Percentiles rank a stretch among this genome's conserved stretches.
Evolutionary conservation across 2,888 invertebrate genomes (phyloP).

Genomic region (Parnassius smintheus): DNA sequence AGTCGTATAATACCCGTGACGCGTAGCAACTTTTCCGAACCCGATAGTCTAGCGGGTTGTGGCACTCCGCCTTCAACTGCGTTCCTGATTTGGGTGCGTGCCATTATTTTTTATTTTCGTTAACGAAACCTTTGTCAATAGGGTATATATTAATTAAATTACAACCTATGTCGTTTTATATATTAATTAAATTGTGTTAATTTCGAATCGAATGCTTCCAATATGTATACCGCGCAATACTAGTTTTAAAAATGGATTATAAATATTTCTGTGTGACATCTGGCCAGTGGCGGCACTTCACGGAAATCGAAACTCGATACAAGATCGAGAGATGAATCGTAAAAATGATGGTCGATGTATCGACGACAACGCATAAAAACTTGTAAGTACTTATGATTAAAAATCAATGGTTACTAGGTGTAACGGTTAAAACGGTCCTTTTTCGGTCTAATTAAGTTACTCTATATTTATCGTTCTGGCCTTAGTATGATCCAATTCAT

Average conservation of each 20-base stretch:
- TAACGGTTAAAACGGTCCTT: too few relatives aligned
- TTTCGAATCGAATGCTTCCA: not conserved
- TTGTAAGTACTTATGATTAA: not conserved
- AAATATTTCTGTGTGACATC: slow-evolving; percentile 20
- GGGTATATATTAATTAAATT: slow-evolving; percentile 16
- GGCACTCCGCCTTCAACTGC: slow-evolving; percentile 34
- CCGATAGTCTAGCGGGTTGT: slow-evolving; percentile 32
- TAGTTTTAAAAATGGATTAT: slow-evolving; percentile 7
- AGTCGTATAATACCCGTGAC: slow-evolving; percentile 34
- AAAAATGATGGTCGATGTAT: slow-evolving; percentile 7
- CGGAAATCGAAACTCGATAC: slow-evolving; percentile 23
- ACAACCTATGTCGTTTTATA: slow-evolving; percentile 29
- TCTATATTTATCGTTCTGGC: too few relatives aligned
- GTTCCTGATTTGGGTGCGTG: slow-evolving; percentile 49
- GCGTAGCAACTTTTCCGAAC: slow-evolving; percentile 32
- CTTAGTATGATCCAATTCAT: too few relatives aligned
- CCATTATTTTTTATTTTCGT: slow-evolving; percentile 50
- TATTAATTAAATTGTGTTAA: not conserved
- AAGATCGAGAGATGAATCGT: slow-evolving; percentile 21
- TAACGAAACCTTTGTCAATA: slow-evolving; percentile 34
- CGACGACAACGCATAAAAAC: not conserved
- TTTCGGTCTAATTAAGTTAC: too few relatives aligned
- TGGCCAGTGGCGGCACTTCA: slow-evolving; percentile 16
- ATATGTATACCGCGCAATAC: not conserved
- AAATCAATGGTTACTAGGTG: not conserved